These are phyloP conservation scores for Epizoanthus fatuus DNA, from an alignment of 92 coral and sea anemone genomes.

Conservation along the genomic window DNA sequence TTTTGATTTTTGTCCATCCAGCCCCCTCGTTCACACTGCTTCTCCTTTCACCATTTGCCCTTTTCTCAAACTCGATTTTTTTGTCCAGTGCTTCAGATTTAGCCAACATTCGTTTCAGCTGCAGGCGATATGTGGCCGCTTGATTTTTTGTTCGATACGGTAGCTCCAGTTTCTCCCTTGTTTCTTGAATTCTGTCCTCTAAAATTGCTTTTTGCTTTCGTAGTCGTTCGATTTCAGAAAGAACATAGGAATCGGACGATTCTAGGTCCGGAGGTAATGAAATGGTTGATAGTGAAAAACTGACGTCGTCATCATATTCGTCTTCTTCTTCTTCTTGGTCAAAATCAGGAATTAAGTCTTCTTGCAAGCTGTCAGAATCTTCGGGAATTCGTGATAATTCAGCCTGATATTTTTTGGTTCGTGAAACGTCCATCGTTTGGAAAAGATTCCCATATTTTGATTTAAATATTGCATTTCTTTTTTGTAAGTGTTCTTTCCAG, in stretches of 20 bases:
- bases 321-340: constrained; percentile 1
- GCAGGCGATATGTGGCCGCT: constrained; percentile 3
- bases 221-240: constrained; percentile 68
- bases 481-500: constrained; percentile 3
- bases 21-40: background rate
- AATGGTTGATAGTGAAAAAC: constrained; percentile 8
- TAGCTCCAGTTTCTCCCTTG: constrained; percentile 36
- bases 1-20: constrained; percentile 12
- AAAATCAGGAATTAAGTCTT: background rate
- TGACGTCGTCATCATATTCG: background rate
- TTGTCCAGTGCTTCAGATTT: constrained; percentile 71
- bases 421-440: constrained; percentile 1
- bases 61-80: constrained; percentile 63
- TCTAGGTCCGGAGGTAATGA: constrained; percentile 7
- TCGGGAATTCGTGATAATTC: constrained; percentile 26
- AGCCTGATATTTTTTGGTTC: constrained; percentile 15
- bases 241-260: background rate
- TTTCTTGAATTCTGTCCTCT: constrained; percentile 58
- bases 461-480: background rate
- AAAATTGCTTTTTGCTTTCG: constrained; percentile 57
- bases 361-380: constrained; percentile 8
- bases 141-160: constrained; percentile 15
- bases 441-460: constrained; percentile 5
- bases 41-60: background rate
- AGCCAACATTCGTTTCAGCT: constrained; percentile 2